These are phyloP conservation scores for Crypturellus undulatus DNA, from an alignment of 2,113 vertebrate genomes.

Conservation along the genomic window DNA sequence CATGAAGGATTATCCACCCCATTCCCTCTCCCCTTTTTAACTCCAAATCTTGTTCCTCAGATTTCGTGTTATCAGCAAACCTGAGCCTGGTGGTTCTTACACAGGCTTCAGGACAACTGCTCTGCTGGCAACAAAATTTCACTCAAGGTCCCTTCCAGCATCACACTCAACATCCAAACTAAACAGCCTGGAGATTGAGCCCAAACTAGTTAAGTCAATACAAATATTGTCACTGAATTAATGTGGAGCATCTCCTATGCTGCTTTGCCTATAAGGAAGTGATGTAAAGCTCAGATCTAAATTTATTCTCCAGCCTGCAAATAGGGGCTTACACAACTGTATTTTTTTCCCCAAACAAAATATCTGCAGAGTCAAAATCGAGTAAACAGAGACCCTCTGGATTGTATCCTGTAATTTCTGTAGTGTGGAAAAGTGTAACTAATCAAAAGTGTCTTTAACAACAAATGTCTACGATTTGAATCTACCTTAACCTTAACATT, in stretches of 20 bases:
- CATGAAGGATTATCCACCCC: not conserved
- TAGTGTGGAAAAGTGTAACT: not conserved
- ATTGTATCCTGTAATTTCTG: not conserved
- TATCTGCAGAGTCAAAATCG: not conserved
- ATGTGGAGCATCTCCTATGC: not conserved
- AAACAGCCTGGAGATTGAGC: not conserved
- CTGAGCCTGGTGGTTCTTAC: not conserved
- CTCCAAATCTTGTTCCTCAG: not conserved
- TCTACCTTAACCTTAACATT: not conserved
- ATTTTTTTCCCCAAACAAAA: not conserved
- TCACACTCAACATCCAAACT: not conserved
- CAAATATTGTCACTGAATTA: not conserved
- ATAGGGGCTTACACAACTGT: not conserved
- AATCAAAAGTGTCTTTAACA: not conserved
- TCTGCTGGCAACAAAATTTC: not conserved
- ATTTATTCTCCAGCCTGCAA: not conserved
- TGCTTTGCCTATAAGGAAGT: not conserved
- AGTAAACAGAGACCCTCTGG: not conserved
- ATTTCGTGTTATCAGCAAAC: not conserved
- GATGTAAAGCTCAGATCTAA: not conserved
- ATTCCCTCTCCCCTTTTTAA: not conserved
- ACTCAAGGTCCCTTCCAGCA: not conserved
- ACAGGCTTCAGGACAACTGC: not conserved
- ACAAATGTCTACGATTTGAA: not conserved
- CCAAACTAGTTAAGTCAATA: not conserved